Evolutionary conservation across 1,140 invertebrate genomes (phyloP).

Genomic region (Bombus waltoni): DNA sequence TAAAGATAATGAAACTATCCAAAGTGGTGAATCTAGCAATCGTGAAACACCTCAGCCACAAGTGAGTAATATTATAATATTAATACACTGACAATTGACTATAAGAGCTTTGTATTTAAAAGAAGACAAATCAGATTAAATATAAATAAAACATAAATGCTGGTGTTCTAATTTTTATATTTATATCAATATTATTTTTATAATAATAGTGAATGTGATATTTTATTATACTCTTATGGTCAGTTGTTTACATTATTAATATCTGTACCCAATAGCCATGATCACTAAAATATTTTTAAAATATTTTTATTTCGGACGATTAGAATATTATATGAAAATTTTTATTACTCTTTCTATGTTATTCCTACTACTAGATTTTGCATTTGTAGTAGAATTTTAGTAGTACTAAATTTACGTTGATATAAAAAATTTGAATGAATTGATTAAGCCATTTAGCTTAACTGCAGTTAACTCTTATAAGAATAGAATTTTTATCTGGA

Average conservation of each 20-base stretch:
- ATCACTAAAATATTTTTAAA: not conserved
- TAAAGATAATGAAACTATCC: constrained; percentile 57
- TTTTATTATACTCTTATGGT: constrained; percentile 50
- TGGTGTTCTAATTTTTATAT: not conserved
- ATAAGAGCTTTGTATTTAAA: constrained; percentile 33
- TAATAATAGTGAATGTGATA: not conserved
- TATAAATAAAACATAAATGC: not conserved
- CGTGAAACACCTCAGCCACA: constrained; percentile 74
- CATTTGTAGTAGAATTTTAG: not conserved
- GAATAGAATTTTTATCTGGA: not conserved
- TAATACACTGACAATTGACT: constrained; percentile 54
- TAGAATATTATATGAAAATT: not conserved
- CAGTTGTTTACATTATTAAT: constrained; percentile 49
- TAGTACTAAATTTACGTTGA: not conserved
- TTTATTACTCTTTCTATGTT: too few relatives aligned
- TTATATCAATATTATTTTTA: not conserved
- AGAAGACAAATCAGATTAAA: not conserved
- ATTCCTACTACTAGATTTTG: not conserved
- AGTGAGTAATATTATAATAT: constrained; percentile 66
- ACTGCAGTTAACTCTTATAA: not conserved
- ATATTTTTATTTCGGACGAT: not conserved
- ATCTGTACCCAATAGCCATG: constrained; percentile 59
- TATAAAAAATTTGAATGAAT: not conserved
- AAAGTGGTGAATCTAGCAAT: constrained; percentile 71
- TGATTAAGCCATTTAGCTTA: not conserved